Conservation (phyloP, 1,140 invertebrate species). For the Magallana gigas region DNA sequence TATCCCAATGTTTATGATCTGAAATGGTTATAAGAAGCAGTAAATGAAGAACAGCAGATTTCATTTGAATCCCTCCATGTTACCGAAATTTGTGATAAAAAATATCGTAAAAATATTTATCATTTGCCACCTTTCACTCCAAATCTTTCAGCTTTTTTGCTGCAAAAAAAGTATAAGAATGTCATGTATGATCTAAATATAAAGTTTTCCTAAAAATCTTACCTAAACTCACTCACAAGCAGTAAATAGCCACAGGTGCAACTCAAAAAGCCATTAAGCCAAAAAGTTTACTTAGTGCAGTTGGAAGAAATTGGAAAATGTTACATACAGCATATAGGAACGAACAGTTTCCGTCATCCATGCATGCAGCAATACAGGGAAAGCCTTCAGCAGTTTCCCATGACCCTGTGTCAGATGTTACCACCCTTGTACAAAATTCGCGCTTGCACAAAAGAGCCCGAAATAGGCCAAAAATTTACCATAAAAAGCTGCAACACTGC, state of each 20-base stretch:
- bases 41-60: too few species aligned
- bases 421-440: constrained; percentile 14
- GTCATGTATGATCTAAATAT: too few species aligned
- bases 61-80: too few species aligned
- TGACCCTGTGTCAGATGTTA: constrained; percentile 30
- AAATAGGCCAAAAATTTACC: constrained; percentile 6
- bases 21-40: too few species aligned
- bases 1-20: too few species aligned
- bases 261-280: not conserved
- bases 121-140: too few species aligned
- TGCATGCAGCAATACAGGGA: not conserved
- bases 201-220: too few species aligned
- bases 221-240: too few species aligned
- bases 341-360: not conserved
- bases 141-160: too few species aligned
- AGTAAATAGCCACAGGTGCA: not conserved
- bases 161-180: too few species aligned
- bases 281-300: not conserved
- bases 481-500: constrained; percentile 23
- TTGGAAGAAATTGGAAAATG: not conserved
- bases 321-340: not conserved
- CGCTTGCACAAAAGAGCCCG: not conserved
- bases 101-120: too few species aligned
- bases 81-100: too few species aligned
- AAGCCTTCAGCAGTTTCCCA: constrained; percentile 27